Evolutionary conservation across 2,113 vertebrate species (phyloP).

Genomic region (Cryptomyrus ogoouensis): DNA sequence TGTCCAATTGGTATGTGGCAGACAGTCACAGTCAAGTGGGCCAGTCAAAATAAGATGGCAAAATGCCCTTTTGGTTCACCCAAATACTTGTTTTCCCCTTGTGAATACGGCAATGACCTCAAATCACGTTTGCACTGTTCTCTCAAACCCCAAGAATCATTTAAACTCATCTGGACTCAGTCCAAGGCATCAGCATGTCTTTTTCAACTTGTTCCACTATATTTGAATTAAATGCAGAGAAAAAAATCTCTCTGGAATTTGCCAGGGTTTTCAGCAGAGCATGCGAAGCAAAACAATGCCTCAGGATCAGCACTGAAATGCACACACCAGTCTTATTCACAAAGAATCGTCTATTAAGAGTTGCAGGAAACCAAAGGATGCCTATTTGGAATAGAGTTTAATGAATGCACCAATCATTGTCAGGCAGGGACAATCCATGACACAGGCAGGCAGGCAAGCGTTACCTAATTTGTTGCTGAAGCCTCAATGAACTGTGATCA

Average conservation of each 20-base stretch:
- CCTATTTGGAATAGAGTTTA: background rate
- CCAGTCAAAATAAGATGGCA: background rate
- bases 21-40: background rate
- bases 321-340: background rate
- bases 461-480: slow-evolving; percentile 69
- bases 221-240: background rate
- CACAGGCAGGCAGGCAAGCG: slow-evolving; percentile 41
- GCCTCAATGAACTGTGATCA: slow-evolving; percentile 72
- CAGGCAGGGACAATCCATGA: slow-evolving; percentile 16
- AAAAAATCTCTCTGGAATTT: background rate
- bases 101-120: background rate
- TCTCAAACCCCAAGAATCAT: background rate
- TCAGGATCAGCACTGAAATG: background rate
- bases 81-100: background rate
- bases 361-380: background rate
- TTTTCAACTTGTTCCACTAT: background rate
- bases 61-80: background rate
- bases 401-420: background rate
- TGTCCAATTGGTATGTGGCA: background rate
- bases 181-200: background rate
- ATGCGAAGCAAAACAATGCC: background rate
- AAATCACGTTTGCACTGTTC: background rate
- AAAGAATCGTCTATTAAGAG: background rate
- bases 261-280: background rate
- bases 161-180: background rate